phyloP scores from a whole-genome alignment of 2,888 invertebrate genomes.

The Thelaira solivaga region DNA sequence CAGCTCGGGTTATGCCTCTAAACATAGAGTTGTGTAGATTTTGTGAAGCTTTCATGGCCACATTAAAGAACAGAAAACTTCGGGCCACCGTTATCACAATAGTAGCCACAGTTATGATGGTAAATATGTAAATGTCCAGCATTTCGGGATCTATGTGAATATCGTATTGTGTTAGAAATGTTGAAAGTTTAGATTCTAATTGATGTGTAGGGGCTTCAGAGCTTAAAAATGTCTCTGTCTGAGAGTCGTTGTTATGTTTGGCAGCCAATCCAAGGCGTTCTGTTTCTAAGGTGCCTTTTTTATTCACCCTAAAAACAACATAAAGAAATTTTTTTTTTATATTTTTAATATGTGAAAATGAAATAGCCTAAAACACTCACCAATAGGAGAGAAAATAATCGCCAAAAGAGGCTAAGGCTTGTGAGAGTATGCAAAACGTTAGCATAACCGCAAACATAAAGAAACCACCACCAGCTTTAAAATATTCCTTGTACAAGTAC shows the following conservation, averaged over 20 bases:
- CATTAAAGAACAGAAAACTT: slow-evolving; percentile 78
- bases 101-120: slow-evolving; percentile 77
- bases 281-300: slow-evolving; percentile 51
- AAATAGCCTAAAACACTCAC: no score
- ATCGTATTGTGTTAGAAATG: slow-evolving; percentile 66
- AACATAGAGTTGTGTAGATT: slow-evolving; percentile 91
- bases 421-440: slow-evolving; percentile 82
- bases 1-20: slow-evolving; percentile 85
- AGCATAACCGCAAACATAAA: slow-evolving; percentile 80
- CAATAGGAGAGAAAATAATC: slow-evolving; percentile 89
- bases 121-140: slow-evolving; percentile 78
- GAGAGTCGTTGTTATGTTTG: slow-evolving; percentile 2
- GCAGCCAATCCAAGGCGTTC: slow-evolving; percentile 17
- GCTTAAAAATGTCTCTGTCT: no score
- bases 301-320: slow-evolving; percentile 60
- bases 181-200: slow-evolving; percentile 64
- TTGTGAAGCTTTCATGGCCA: slow-evolving; percentile 86
- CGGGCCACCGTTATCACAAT: slow-evolving; percentile 75
- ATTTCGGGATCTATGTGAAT: slow-evolving; percentile 67
- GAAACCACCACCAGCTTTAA: slow-evolving; percentile 84
- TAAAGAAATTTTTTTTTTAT: background rate
- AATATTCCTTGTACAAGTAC: slow-evolving; percentile 82
- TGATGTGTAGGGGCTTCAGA: slow-evolving; percentile 18
- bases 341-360: background rate
- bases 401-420: slow-evolving; percentile 83